These are phyloP conservation scores for Eumaeus atala DNA, from an alignment of 1,140 invertebrate species.

Conservation along the genomic window DNA sequence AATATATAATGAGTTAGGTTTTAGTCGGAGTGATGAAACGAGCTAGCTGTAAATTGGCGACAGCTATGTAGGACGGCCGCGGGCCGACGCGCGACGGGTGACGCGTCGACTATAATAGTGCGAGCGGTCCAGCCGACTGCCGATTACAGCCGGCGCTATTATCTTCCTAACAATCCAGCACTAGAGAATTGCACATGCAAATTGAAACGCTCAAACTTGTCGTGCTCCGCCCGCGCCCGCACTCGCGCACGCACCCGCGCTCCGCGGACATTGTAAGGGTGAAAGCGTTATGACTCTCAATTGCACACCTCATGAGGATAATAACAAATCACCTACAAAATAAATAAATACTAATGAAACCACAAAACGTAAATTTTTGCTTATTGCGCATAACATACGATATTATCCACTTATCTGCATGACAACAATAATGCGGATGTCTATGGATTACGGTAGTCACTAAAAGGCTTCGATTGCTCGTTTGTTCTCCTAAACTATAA, in stretches of 20 bases:
- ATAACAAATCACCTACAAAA: conserved; percentile 8
- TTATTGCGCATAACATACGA: too few relatives aligned
- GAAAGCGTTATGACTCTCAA: conserved; percentile 7
- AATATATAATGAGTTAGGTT: too few relatives aligned
- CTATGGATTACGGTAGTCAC: too few relatives aligned
- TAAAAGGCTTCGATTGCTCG: too few relatives aligned
- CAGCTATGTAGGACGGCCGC: conserved; percentile 50
- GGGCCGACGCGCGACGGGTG: conserved; percentile 42
- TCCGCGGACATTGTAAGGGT: conserved; percentile 4
- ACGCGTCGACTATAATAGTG: conserved; percentile 60
- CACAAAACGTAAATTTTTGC: too few relatives aligned
- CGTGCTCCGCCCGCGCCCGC: neutral
- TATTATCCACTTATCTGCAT: too few relatives aligned
- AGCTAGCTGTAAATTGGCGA: conserved; percentile 36
- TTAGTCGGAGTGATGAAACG: conserved; percentile 7
- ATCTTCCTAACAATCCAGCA: too few relatives aligned
- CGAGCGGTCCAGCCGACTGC: conserved; percentile 25
- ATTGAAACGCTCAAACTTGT: too few relatives aligned
- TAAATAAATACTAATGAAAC: neutral
- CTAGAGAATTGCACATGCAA: too few relatives aligned
- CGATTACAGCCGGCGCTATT: conserved; percentile 17
- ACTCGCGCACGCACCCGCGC: neutral
- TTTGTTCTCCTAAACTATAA: too few relatives aligned
- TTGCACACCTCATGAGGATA: conserved; percentile 13
- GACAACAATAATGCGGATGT: too few relatives aligned